Evolutionary conservation across 2,113 vertebrate species (phyloP), one percentile per base, ranked within the genome.

Genomic region (Pelvicachromis taeniatus): DNA sequence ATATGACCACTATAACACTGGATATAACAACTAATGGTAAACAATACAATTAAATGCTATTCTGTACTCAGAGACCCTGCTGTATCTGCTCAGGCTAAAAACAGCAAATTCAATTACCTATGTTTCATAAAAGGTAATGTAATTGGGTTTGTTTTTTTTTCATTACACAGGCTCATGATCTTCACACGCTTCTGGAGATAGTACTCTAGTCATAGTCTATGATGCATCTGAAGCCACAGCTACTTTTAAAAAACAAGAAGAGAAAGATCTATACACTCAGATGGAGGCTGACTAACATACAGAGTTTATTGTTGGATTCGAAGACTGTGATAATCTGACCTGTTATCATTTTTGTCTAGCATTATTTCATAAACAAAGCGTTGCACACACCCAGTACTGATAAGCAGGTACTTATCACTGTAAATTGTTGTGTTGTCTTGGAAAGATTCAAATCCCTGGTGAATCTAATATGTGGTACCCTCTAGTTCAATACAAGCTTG

Each of bases 121-220:
- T 16, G 80, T 73, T 59, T 61, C 83, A 63, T 33, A 45, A 75
- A 75, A 61, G 9, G 35, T 86, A 88, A 94, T 91, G 29, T 40
- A 63, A 93, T 93, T 63, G 70, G 55, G 26, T 86, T 63, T 45
- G 33, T 38, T 63, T 63, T 63, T 6, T 5, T 19, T 80, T 86
- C 26, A 70, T 87, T 82, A 78, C 55, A 31, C 53, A 14, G 45
- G 53, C 88, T 80, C 17, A 13, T 77, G 78, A 31, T 79, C 82
- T 58, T 90, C 31, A 83, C 70, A 83, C 29, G 19, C 75, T 65
- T 83, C 54, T 31, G 2, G 21, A 68, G 35, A 85, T 33, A 12
- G 59, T 55, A 77, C n/a, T 31, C 26, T 5, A 21, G 45, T 61
- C 40, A 16, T 77, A 48, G 53, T 31, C 38, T 81, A 70, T 33